Base-by-base conservation (phyloP, 2,113 vertebrate species). In the Halichoeres trimaculatus region DNA sequence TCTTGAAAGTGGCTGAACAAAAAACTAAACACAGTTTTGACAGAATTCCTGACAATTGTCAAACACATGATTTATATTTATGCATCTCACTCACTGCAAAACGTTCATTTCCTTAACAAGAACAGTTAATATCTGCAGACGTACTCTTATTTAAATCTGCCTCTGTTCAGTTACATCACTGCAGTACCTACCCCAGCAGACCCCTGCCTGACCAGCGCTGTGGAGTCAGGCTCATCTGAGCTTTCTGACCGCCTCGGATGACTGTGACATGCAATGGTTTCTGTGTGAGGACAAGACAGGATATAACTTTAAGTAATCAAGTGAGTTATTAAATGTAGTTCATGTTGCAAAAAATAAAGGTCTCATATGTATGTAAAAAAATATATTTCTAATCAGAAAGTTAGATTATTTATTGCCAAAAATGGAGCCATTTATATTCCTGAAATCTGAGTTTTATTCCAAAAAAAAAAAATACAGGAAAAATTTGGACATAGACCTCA, bases 141-240 rank as follows among this genome's bases (percentile, higher is more conserved):
- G 6, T 3, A 30, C 30, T n/a, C n/a, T n/a, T n/a, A n/a, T n/a
- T 30, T 30, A 6, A 30, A 30, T 30, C 30, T 62, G 34, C 19
- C 53, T 9, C 19, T 13, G 10, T 56, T 2, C 14, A 30, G 50
- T 38, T 3, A 35, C 12, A 23, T 41, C 8, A 53, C 9, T 38
- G 4, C 4, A 30, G 20, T 24, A 78, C 88, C 91, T 67, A 99
- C 98, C 98, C 98, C 66, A 99, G 92, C 55, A 99, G 93, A 34
- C 98, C 97, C 87, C 95, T 95, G 69, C 98, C 98, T 0, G 94
- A 92, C 98, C 98, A 99, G 61, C 94, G 93, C 77, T 95, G 94
- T 0, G 98, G 98, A 12, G 95, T 96, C 57, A 99, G 92, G 17
- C 93, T 93, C 73, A 99, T 78, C 6, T 95, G 93, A 52, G 95